These are phyloP conservation scores for Phalloptychus januarius DNA, from an alignment of 2,797 vertebrate genomes.

Conservation along the genomic window DNA sequence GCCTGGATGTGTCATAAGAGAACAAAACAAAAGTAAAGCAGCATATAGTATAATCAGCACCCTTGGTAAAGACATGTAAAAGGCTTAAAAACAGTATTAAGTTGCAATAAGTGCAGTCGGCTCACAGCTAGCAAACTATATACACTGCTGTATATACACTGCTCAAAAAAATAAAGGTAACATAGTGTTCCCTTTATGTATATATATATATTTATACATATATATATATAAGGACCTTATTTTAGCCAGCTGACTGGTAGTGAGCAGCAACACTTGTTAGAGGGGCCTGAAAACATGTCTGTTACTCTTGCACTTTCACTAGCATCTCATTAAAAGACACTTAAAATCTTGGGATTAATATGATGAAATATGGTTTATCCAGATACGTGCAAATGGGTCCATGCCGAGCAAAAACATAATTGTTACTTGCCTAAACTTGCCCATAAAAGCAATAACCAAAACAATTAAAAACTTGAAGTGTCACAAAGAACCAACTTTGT, in stretches of 20 bases:
- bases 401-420: neutral
- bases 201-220: no score
- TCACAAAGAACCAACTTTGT: neutral
- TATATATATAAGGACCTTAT: neutral
- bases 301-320: neutral
- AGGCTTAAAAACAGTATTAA: neutral
- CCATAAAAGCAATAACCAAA: neutral
- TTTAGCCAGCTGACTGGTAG: neutral
- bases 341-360: neutral
- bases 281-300: neutral
- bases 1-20: conserved; percentile 27
- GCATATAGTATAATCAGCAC: neutral
- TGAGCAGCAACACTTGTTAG: neutral
- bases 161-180: no score
- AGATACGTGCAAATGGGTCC: neutral
- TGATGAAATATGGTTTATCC: neutral
- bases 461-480: neutral
- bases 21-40: conserved; percentile 28
- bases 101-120: neutral
- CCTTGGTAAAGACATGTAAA: neutral
- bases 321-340: neutral
- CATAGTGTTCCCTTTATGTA: no score
- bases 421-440: neutral
- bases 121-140: neutral
- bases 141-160: no score